Evolutionary conservation across 1,140 invertebrate species (phyloP).

Genomic region (Diorhabda elongata): DNA sequence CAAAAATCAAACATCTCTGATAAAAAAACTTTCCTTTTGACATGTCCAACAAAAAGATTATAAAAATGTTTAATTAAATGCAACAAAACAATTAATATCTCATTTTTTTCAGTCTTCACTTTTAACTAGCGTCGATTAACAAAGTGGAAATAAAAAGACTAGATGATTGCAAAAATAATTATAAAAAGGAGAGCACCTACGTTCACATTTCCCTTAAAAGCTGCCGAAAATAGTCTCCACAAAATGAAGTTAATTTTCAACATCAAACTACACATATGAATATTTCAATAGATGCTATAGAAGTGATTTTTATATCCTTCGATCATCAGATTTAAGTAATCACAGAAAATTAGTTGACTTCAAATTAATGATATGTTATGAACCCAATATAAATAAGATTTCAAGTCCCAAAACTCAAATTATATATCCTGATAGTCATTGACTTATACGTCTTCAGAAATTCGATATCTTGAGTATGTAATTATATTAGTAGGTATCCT

Average conservation of each 20-base stretch:
- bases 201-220: not conserved
- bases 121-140: slow-evolving; percentile 1
- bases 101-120: slow-evolving; percentile 16
- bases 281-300: too few species aligned
- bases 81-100: slow-evolving; percentile 14
- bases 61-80: slow-evolving; percentile 6
- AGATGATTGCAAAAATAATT: not conserved
- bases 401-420: too few species aligned
- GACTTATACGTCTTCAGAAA: too few species aligned
- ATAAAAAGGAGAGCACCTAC: slow-evolving; percentile 3
- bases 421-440: too few species aligned
- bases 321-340: too few species aligned
- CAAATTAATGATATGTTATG: too few species aligned
- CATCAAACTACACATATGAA: not conserved
- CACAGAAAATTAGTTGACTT: too few species aligned
- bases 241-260: not conserved
- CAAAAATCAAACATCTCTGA: not conserved
- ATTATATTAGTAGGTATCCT: too few species aligned
- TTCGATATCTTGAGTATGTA: too few species aligned
- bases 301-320: too few species aligned
- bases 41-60: not conserved
- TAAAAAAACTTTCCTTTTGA: not conserved
- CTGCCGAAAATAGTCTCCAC: not conserved
- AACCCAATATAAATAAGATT: too few species aligned
- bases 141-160: not conserved